phyloP scores from a whole-genome alignment of 2,113 vertebrate genomes.

The pig (Sus scrofa) region DNA sequence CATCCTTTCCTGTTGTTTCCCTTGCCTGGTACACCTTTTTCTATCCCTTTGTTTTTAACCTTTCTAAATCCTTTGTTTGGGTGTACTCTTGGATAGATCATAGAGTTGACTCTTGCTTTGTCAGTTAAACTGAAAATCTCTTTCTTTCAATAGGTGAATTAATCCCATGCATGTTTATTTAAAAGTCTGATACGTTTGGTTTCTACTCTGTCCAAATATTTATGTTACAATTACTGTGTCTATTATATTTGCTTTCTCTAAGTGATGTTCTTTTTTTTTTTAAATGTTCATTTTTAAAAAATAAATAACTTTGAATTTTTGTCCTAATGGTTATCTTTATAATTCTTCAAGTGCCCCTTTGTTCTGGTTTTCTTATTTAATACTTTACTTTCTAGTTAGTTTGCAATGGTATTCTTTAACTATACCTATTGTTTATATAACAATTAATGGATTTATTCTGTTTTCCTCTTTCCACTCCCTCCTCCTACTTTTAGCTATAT shows the following conservation, averaged over 20 bases:
- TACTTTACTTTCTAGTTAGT: not conserved
- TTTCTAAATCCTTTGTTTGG: not conserved
- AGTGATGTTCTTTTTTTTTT: not conserved
- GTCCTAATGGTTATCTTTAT: not conserved
- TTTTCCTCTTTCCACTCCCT: not conserved
- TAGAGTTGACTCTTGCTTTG: not conserved
- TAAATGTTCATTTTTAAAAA: not conserved
- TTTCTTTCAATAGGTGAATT: not conserved
- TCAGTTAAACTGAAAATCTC: not conserved
- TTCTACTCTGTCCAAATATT: not conserved
- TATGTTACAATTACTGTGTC: not conserved
- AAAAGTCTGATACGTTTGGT: not conserved
- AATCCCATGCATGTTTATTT: not conserved
- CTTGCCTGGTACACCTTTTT: not conserved
- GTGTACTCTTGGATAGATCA: not conserved
- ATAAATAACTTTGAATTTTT: not conserved
- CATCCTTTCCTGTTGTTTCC: not conserved
- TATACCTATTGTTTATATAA: not conserved
- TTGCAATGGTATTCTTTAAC: not conserved
- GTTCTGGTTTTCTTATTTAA: conserved; percentile 1
- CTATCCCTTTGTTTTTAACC: not conserved
- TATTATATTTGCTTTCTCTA: not conserved
- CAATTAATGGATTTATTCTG: not conserved
- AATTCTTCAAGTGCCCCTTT: not conserved
- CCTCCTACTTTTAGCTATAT: not conserved